A percentile compares a stretch with the other conserved stretches of the same genome.
These are phyloP conservation scores for Hexactinellida sp. DNA, from an alignment of 37 sponge, comb jelly and placozoan species.

Conservation along the genomic window DNA sequence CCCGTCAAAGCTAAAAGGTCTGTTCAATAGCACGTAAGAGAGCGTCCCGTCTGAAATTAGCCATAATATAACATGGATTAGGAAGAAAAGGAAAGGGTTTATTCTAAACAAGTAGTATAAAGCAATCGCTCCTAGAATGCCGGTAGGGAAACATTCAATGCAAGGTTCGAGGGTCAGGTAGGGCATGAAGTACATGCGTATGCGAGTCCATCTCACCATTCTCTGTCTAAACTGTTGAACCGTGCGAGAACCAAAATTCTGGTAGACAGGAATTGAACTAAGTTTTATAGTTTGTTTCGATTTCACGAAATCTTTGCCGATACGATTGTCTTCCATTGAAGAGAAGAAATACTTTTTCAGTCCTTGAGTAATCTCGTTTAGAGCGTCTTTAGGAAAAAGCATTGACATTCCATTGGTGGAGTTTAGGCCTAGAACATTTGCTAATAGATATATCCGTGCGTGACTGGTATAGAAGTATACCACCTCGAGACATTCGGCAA, in stretches of 20 bases:
- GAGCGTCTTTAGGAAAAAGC: background rate
- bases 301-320: background rate
- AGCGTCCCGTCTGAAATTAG: background rate
- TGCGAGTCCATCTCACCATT: constrained; percentile 11
- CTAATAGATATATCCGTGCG: background rate
- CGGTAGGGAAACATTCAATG: background rate
- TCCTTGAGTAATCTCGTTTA: background rate
- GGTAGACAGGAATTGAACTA: background rate
- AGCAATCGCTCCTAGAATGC: background rate
- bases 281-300: background rate
- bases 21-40: background rate
- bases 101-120: background rate
- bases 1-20: background rate
- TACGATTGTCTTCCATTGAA: constrained; percentile 10
- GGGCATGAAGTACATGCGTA: background rate
- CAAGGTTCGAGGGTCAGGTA: background rate
- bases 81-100: background rate
- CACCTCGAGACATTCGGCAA: background rate
- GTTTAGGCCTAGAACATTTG: background rate
- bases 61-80: background rate
- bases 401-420: constrained; percentile 4
- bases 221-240: background rate
- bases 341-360: background rate
- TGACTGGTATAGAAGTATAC: constrained; percentile 2
- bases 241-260: constrained; percentile 4